Base-by-base conservation (phyloP, 2,888 invertebrate species). In the Chouioia cunea region DNA sequence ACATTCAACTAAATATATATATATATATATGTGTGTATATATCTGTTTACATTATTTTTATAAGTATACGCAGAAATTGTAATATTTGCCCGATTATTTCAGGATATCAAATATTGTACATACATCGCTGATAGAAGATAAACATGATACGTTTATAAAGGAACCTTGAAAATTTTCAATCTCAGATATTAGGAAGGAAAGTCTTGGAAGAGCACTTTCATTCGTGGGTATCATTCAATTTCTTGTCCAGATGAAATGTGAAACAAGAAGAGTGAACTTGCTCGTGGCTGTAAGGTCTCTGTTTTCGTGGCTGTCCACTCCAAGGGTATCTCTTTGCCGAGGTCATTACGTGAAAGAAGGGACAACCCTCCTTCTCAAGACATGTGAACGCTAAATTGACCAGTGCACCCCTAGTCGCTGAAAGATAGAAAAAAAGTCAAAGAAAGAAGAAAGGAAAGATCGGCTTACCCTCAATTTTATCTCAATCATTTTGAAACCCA, bases 401-500 rank as follows among this genome's bases (percentile, higher is more conserved):
- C 81, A 75, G 74, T 70, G 70, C 69, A 22, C 63, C 63, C 63
- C 56, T 57, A 65, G 47, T 12, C 56, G 58, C 22, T 15, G 15
- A 4, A 48, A 57, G 65, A 12, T 36, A 50, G 53, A 43, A 65
- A 47, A 60, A 54, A 52, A 20, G 27, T 27, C n/a, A 20, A 63
- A 52, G 50, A 50, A 70, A 36, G 46, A 52, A 53, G 54, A 65
- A 59, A 59, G 65, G 70, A 62, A 59, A 64, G 68, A 84, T 85
- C 85, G 80, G 80, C 82, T 85, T 84, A 84, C 85, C 83, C 83
- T 84, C 74, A 83, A 85, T 85, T 85, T 82, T 78, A 82, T 81
- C 82, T 83, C 85, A 84, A 85, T 84, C 83, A 85, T 82, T 83
- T 81, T 83, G 85, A 84, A 85, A 85, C 82, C 80, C 76, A 80